Percentiles rank a stretch among this genome's conserved stretches.
phyloP scores from a whole-genome alignment of 2,797 vertebrate species.

The Gastrophryne carolinensis region DNA sequence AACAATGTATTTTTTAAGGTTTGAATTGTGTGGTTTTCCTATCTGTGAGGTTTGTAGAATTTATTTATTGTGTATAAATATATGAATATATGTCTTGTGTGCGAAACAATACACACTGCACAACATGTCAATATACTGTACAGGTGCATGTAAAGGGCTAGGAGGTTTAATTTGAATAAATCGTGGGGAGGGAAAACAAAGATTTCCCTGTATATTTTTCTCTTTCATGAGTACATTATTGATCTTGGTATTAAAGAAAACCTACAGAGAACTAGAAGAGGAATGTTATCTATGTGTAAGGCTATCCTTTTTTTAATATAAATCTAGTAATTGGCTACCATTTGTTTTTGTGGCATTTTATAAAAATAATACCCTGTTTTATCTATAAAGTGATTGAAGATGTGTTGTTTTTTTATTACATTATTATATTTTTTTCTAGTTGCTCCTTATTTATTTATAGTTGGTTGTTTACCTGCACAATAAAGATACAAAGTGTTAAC shows the following conservation, averaged over 20 bases:
- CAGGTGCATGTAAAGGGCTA: background rate
- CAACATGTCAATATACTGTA: slow-evolving; percentile 32
- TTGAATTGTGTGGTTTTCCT: slow-evolving; percentile 6
- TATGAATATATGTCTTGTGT: slow-evolving; percentile 13
- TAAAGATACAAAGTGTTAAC: too few relatives aligned
- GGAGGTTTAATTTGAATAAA: background rate
- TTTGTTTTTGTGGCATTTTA: too few relatives aligned
- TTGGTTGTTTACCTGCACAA: too few relatives aligned
- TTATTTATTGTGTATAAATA: slow-evolving; percentile 29
- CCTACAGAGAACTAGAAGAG: background rate
- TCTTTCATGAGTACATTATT: slow-evolving; percentile 14
- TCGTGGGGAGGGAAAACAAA: slow-evolving; percentile 22
- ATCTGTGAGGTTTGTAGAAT: background rate
- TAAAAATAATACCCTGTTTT: too few relatives aligned
- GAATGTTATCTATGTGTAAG: background rate
- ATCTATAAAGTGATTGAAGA: too few relatives aligned
- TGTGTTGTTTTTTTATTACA: too few relatives aligned
- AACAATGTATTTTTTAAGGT: background rate
- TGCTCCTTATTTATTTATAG: too few relatives aligned
- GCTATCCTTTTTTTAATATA: background rate
- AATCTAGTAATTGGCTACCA: background rate
- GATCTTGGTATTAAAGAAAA: background rate
- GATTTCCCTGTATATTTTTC: slow-evolving; percentile 9
- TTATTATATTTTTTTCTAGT: too few relatives aligned
- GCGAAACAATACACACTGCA: background rate